A percentile compares a stretch with the other conserved stretches of the same genome.
Conservation (phyloP, 2,888 invertebrate species). For the Aphidius colemani region DNA sequence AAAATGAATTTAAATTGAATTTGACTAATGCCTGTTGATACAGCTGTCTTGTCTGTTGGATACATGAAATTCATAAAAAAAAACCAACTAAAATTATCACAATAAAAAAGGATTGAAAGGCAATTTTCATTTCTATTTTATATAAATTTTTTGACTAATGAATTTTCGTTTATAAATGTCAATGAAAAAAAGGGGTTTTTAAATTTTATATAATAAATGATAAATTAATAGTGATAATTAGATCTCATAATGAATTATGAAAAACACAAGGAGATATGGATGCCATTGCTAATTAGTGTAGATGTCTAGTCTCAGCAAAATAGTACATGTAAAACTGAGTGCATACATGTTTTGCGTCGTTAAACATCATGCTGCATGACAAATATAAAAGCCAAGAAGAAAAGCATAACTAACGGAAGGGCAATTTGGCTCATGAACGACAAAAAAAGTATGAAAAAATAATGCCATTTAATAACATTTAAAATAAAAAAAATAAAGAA, state of each 20-base stretch:
- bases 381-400: conserved; percentile 40
- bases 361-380: conserved; percentile 35
- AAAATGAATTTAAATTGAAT: conserved; percentile 41
- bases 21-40: conserved; percentile 51
- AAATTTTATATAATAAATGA: neutral
- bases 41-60: conserved; percentile 45
- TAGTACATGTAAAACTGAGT: neutral
- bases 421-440: conserved; percentile 20
- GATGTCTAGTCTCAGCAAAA: conserved; percentile 28
- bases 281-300: conserved; percentile 49
- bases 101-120: no score
- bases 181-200: neutral
- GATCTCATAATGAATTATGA: conserved; percentile 7
- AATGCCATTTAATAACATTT: conserved; percentile 32
- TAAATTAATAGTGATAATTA: conserved; percentile 12
- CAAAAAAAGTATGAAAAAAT: conserved; percentile 27
- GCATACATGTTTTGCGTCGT: conserved; percentile 43
- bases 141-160: neutral
- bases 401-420: conserved; percentile 20
- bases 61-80: neutral
- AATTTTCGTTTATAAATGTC: neutral
- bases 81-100: no score
- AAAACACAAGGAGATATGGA: conserved; percentile 15
- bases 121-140: conserved; percentile 1
- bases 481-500: conserved; percentile 23